Evolutionary conservation across 2,113 vertebrate genomes (phyloP).

Genomic region (Labeo catla): DNA sequence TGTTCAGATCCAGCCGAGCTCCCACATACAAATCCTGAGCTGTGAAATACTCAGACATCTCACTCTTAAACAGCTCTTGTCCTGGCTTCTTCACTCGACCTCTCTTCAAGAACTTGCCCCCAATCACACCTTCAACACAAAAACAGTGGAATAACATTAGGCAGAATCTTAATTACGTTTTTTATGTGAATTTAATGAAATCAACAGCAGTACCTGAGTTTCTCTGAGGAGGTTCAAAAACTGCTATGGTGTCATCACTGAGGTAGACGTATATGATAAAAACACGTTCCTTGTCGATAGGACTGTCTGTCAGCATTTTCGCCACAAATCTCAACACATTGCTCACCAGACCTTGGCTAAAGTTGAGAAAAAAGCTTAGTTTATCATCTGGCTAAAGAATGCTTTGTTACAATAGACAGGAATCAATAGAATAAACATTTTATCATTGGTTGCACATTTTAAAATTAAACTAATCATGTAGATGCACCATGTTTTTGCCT

Average conservation of each 20-base stretch:
- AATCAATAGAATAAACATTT: neutral
- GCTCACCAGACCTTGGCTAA: constrained; percentile 79
- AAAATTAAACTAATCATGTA: neutral
- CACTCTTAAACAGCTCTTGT: constrained; percentile 86
- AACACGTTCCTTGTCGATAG: constrained; percentile 72
- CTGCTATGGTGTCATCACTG: constrained; percentile 82
- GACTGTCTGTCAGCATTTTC: constrained; percentile 75
- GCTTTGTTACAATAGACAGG: neutral
- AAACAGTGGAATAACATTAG: neutral
- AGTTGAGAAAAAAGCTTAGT: neutral
- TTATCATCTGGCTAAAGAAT: neutral
- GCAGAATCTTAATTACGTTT: neutral
- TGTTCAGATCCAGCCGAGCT: constrained; percentile 80
- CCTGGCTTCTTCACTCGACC: constrained; percentile 84
- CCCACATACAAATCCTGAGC: constrained; percentile 88
- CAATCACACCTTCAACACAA: constrained; percentile 75
- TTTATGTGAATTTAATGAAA: neutral
- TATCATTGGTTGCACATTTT: neutral
- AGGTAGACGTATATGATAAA: constrained; percentile 88
- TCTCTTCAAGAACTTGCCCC: constrained; percentile 87
- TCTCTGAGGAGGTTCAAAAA: constrained; percentile 80
- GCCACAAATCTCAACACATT: constrained; percentile 81
- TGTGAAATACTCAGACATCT: constrained; percentile 81
- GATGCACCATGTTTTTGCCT: neutral
- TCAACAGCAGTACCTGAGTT: constrained; percentile 82